Evolutionary conservation across 2,797 vertebrate species (phyloP).

Genomic region (Prionace glauca): DNA sequence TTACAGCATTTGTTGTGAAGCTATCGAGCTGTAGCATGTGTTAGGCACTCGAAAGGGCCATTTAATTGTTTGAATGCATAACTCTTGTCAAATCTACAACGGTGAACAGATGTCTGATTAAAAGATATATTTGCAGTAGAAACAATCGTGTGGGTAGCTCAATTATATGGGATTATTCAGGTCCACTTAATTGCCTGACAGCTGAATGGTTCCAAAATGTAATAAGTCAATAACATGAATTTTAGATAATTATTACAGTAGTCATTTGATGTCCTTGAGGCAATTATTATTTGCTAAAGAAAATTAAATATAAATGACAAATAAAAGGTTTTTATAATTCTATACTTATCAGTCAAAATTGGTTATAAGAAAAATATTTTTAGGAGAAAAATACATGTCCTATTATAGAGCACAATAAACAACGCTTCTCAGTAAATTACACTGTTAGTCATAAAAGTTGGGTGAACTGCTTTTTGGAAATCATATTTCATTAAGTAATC

Average conservation of each 20-base stretch:
- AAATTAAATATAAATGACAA: constrained; percentile 6
- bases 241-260: constrained; percentile 17
- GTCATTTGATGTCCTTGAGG: neutral
- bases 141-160: constrained; percentile 67
- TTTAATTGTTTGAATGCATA: constrained; percentile 50
- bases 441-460: neutral
- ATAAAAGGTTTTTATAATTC: neutral
- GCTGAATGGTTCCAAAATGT: constrained; percentile 48
- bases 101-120: constrained; percentile 69
- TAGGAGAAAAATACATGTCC: neutral
- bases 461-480: constrained; percentile 7
- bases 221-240: neutral
- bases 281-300: neutral
- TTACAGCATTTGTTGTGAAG: constrained; percentile 56
- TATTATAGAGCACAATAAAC: neutral
- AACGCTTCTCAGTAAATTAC: neutral
- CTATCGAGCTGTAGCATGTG: constrained; percentile 51
- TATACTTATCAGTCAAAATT: neutral
- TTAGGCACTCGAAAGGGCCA: constrained; percentile 48
- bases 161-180: constrained; percentile 68
- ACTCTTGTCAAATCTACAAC: constrained; percentile 63
- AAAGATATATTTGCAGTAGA: constrained; percentile 69
- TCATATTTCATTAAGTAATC: neutral
- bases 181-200: constrained; percentile 67
- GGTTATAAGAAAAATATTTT: neutral